Base-by-base conservation (phyloP, 92 coral and sea anemone species). In the Zoanthus sociatus region DNA sequence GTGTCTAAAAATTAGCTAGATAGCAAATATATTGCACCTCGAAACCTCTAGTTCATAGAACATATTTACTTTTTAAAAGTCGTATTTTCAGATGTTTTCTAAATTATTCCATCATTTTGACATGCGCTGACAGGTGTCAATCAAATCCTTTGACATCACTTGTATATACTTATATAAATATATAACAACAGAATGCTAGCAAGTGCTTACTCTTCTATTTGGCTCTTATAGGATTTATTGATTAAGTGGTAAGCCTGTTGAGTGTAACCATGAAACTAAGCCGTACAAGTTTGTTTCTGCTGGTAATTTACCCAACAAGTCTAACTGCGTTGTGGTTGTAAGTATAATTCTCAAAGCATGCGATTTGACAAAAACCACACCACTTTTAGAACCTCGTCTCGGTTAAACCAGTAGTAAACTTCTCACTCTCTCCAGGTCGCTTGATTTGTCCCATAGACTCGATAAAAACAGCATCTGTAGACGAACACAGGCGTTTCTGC, bases 401-500 rank as follows among this genome's bases (percentile, higher is more conserved):
- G 73, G 84, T 64, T 79, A 64, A 79, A 73, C 37, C 71, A 75
- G 66, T 86, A 90, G 47, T 86, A 78, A 78, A 31, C 61, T 88
- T 86, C 21, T 56, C 81, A 33, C 64, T 77, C 54, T 73, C 67
- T 85, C 78, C 79, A 94, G 98, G 94, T 91, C 95, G 84, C 84
- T 87, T 71, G 95, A 92, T 83, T 79, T 92, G 87, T 90, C 97
- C 84, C 73, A 88, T 84, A 91, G 86, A 71, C 92, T 84, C 76
- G 94, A 93, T 79, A 94, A 78, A 47, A 94, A 94, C 86, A 88
- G 45, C 84, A 90, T 93, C n/a, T 95, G 98, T 83, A 95, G 88
- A 88, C 82, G 93, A 51, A 94, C 95, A 45, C 94, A 93, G 75
- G 84, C 95, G 14, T 87, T 91, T 55, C 85, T 94, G 56, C 84